A percentile compares a stretch with the other conserved stretches of the same genome.
These are phyloP conservation scores for Antidorcas marsupialis DNA, from an alignment of 2,113 vertebrate species.

Conservation along the genomic window DNA sequence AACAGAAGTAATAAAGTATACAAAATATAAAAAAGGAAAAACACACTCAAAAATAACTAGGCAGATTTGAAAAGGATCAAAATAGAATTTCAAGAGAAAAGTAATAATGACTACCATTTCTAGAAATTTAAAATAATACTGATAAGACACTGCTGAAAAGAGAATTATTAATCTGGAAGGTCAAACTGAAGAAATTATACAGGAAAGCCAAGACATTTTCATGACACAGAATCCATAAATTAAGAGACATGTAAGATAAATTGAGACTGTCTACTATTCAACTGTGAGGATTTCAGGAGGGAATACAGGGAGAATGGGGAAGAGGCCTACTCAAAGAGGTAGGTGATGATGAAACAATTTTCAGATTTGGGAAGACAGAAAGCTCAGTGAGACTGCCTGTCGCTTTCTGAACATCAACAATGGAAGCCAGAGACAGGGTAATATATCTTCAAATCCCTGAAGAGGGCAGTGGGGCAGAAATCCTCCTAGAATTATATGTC, in stretches of 20 bases:
- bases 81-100: not conserved
- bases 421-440: not conserved
- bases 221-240: not conserved
- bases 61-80: conserved; percentile 2
- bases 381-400: not conserved
- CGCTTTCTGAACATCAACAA: not conserved
- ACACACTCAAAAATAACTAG: not conserved
- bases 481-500: not conserved
- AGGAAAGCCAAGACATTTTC: not conserved
- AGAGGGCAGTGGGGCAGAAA: fast-evolving
- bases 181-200: conserved; percentile 28
- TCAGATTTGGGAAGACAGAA: not conserved
- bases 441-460: not conserved
- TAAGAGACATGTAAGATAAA: not conserved
- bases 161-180: not conserved
- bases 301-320: not conserved
- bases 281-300: not conserved
- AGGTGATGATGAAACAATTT: not conserved
- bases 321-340: not conserved
- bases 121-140: not conserved
- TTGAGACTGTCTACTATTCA: not conserved
- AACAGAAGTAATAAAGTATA: not conserved
- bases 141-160: not conserved
- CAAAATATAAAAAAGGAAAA: not conserved
- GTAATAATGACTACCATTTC: not conserved